These are phyloP conservation scores for Manacus vitellinus DNA, from an alignment of 2,113 vertebrate genomes.

Conservation along the genomic window DNA sequence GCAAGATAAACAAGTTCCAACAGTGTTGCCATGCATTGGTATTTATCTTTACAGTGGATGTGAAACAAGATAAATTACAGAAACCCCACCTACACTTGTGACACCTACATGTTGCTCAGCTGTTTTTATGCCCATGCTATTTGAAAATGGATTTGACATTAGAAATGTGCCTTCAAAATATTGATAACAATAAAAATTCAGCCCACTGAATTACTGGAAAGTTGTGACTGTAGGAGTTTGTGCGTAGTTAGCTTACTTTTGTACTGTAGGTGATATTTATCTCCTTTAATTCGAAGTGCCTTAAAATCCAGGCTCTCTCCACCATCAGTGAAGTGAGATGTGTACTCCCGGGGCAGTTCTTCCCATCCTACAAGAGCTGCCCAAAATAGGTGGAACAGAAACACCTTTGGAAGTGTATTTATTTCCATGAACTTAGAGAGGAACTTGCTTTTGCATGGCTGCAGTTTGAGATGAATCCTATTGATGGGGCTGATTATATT, in stretches of 20 bases:
- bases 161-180: constrained; percentile 35
- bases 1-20: not conserved
- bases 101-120: constrained; percentile 20
- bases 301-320: not conserved
- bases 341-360: not conserved
- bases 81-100: constrained; percentile 18
- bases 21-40: not conserved
- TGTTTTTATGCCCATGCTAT: not conserved
- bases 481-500: not conserved
- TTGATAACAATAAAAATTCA: constrained; percentile 28
- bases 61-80: constrained; percentile 28
- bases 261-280: not conserved
- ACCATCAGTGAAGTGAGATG: not conserved
- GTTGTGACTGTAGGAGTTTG: not conserved
- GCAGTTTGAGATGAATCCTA: not conserved
- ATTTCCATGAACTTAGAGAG: not conserved
- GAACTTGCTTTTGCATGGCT: not conserved
- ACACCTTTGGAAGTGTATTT: not conserved
- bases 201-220: not conserved
- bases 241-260: not conserved
- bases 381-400: not conserved
- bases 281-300: not conserved
- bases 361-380: not conserved
- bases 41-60: constrained; percentile 22
- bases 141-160: not conserved